These are phyloP conservation scores for Autographa gamma DNA, from an alignment of 2,888 invertebrate genomes.

Conservation along the genomic window DNA sequence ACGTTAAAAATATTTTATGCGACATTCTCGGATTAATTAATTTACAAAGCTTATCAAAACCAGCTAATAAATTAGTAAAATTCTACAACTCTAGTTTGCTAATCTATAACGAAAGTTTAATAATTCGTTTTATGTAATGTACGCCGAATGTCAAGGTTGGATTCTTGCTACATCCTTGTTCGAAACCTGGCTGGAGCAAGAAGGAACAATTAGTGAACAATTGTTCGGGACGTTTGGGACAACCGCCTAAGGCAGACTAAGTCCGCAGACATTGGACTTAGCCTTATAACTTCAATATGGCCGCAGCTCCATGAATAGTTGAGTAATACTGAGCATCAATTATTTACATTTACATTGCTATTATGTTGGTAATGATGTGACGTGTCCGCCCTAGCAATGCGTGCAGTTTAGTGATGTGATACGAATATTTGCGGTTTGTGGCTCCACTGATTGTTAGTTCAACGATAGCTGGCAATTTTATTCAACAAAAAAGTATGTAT, in stretches of 20 bases:
- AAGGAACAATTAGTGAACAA: constrained; percentile 65
- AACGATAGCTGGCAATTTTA: constrained; percentile 24
- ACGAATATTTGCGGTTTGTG: constrained; percentile 44
- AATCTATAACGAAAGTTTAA: constrained; percentile 54
- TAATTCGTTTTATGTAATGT: constrained; percentile 47
- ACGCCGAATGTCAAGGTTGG: constrained; percentile 58
- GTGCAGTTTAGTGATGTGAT: constrained; percentile 50
- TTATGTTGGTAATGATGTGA: constrained; percentile 62
- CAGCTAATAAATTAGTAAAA: constrained; percentile 4
- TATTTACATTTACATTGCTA: constrained; percentile 69
- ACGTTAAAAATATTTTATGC: not conserved
- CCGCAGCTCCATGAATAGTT: constrained; percentile 51
- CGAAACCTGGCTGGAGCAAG: constrained; percentile 52
- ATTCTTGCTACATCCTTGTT: constrained; percentile 53
- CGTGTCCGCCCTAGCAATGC: constrained; percentile 42
- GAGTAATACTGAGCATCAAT: constrained; percentile 60
- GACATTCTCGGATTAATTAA: not conserved
- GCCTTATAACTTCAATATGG: constrained; percentile 39
- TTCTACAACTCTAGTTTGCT: constrained; percentile 44
- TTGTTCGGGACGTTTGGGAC: constrained; percentile 67
- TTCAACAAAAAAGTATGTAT: not conserved
- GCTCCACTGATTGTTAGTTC: constrained; percentile 24
- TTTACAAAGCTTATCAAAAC: not conserved
- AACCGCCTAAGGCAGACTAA: constrained; percentile 63
- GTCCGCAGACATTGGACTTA: constrained; percentile 57